phyloP scores from a whole-genome alignment of 2,888 invertebrate genomes.

The Hartigia nigra region DNA sequence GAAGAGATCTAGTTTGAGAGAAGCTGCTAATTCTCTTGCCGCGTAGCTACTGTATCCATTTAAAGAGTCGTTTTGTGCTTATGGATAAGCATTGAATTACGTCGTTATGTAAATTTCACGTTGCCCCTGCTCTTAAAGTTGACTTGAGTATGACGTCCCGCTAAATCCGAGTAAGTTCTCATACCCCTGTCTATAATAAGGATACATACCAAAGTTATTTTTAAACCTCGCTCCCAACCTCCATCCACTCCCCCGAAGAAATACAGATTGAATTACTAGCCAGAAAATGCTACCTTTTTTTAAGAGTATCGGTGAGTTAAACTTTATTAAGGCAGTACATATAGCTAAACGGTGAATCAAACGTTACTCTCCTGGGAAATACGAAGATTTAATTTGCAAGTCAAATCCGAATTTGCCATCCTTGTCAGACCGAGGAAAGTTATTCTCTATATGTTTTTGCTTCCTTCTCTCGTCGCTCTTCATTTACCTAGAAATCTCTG shows the following conservation, averaged over 20 bases:
- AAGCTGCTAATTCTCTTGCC: not conserved
- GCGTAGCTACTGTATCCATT: not conserved
- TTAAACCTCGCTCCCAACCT: not conserved
- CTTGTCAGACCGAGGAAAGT: not conserved
- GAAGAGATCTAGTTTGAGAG: not conserved
- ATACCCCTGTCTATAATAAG: not conserved
- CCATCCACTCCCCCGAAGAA: too few species aligned
- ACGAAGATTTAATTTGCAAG: too few species aligned
- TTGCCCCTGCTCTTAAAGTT: conserved; percentile 30
- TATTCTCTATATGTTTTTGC: not conserved
- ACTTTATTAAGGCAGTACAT: too few species aligned
- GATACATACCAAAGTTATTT: not conserved
- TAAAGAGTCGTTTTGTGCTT: conserved; percentile 12
- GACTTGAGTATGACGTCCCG: conserved; percentile 17
- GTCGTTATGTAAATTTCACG: conserved; percentile 37
- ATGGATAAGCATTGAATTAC: conserved; percentile 32
- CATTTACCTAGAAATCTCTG: not conserved
- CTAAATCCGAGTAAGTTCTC: conserved; percentile 31
- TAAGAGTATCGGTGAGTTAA: too few species aligned
- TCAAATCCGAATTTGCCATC: too few species aligned
- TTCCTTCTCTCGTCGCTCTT: not conserved
- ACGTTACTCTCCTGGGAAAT: too few species aligned
- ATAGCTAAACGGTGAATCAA: too few species aligned
- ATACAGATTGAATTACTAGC: too few species aligned
- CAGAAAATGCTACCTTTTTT: too few species aligned